A percentile compares a stretch with the other conserved stretches of the same genome.
Evolutionary conservation across 2,797 vertebrate species (phyloP).

Genomic region (Vireo griseus): DNA sequence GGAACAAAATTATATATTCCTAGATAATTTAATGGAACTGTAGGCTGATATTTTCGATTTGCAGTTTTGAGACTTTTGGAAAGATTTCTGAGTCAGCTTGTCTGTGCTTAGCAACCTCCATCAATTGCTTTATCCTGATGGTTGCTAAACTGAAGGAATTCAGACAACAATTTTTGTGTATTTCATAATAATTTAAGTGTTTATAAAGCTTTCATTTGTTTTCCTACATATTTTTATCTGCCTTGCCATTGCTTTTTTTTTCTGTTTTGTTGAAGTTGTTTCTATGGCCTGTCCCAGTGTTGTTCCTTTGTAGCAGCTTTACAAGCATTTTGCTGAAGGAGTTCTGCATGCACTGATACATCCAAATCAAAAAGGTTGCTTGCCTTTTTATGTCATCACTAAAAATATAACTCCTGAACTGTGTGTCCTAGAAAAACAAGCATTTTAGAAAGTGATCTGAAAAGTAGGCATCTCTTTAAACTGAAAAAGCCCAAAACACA

Average conservation of each 20-base stretch:
- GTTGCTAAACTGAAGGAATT: neutral
- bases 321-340: neutral
- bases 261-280: neutral
- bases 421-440: neutral
- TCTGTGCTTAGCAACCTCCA: neutral
- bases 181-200: neutral
- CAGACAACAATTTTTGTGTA: neutral
- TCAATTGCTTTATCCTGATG: neutral
- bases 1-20: neutral
- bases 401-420: neutral
- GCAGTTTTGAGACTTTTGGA: neutral
- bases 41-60: neutral
- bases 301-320: neutral
- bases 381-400: neutral
- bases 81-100: constrained; percentile 5
- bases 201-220: neutral
- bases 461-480: neutral
- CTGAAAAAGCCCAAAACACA: neutral
- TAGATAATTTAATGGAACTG: neutral
- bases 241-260: neutral
- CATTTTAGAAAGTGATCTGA: neutral
- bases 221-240: neutral
- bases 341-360: neutral
- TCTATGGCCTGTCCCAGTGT: neutral
- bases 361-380: neutral